phyloP scores from a whole-genome alignment of 2,888 invertebrate genomes.

The Drosophila siamana region DNA sequence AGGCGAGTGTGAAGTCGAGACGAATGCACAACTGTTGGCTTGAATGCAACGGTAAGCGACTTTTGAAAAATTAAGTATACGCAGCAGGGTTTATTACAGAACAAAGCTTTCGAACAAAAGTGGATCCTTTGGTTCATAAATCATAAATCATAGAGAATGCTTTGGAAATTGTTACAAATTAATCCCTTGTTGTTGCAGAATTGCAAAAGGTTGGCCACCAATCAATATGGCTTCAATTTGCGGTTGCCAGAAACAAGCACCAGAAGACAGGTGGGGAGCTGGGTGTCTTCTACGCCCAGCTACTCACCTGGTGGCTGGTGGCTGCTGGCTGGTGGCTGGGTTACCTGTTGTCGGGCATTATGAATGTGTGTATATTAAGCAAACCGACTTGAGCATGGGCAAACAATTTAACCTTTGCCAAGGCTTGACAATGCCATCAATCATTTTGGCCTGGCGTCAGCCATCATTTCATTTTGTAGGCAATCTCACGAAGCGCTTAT shows the following conservation, averaged over 20 bases:
- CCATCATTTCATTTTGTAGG: conserved; percentile 65
- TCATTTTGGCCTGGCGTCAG: conserved; percentile 54
- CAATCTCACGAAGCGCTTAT: conserved; percentile 68
- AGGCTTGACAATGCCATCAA: conserved; percentile 51
- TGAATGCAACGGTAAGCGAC: not conserved
- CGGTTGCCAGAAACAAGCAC: not conserved
- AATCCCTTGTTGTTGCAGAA: not conserved
- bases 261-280: no score
- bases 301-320: no score
- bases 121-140: no score
- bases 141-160: no score
- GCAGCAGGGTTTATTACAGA: no score
- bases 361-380: conserved; percentile 47
- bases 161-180: conserved; percentile 1
- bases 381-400: conserved; percentile 23
- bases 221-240: conserved; percentile 45
- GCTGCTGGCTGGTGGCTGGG: not conserved
- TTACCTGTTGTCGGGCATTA: conserved; percentile 61
- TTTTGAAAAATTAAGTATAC: conserved; percentile 8
- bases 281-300: no score
- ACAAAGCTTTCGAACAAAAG: no score
- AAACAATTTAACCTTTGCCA: conserved; percentile 70
- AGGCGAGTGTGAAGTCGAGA: conserved; percentile 35
- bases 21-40: not conserved
- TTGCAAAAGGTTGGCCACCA: conserved; percentile 11